Base-by-base conservation (phyloP, 2,113 vertebrate genomes). In the Apodemus speciosus region DNA sequence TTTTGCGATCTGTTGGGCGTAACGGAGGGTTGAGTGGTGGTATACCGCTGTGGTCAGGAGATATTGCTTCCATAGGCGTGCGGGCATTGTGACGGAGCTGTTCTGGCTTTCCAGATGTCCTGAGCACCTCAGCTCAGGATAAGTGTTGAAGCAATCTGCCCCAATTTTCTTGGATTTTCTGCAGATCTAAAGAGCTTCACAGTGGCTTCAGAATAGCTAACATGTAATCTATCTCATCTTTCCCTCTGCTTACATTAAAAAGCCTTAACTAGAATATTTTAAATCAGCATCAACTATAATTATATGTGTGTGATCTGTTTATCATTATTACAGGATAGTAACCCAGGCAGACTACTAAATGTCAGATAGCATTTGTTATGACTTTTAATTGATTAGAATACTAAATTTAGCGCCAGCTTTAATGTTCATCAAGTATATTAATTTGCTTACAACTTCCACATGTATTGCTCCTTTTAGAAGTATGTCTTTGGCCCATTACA, bases 321-420 rank as follows among this genome's bases (percentile, higher is more conserved):
- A 27, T 94, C 7, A 10, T 94, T 79, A 38, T 81, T 69, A 4
- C 8, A 60, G 23, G 25, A n/a, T 68, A 32, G 11, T 75, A 93
- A 27, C 69, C 88, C 58, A 92, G 43, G 32, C 35, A 40, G 64
- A 14, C 66, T n/a, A 25, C 64, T 92, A 77, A 92, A 40, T 66
- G 18, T 88, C 93, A 89, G 27, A 35, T 76, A 43, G 38, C 88
- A 72, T 90, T 92, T 94, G 75, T 88, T 68, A 9, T 88, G 53
- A 60, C 16, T 80, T 88, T 58, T 75, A 85, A 76, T 80, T 90
- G 43, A 90, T 58, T 85, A 51, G 25, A 81, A 81, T 21, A 40
- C 62, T 66, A 64, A 71, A 77, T 90, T 64, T 94, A 68, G 51
- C 77, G 83, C 27, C 35, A 6, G 73, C 20, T 77, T 92, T 83